phyloP scores from a whole-genome alignment of 2,797 vertebrate genomes.

The Octomys mimax region DNA sequence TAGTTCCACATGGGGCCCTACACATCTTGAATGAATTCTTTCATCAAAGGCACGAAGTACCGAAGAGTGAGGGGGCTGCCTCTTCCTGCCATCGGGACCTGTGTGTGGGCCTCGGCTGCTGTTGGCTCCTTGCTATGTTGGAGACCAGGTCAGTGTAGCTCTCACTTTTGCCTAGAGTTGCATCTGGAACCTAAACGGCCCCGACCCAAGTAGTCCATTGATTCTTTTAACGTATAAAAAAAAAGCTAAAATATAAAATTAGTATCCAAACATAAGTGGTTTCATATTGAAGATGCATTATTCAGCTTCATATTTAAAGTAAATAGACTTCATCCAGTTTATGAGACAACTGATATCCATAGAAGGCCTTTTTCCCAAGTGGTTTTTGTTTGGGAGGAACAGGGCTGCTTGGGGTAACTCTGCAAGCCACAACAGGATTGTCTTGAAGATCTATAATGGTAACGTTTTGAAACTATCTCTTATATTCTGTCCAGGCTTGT shows the following conservation, averaged over 20 bases:
- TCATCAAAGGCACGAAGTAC: background rate
- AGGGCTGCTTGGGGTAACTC: background rate
- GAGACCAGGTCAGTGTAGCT: background rate
- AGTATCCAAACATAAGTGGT: background rate
- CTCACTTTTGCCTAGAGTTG: background rate
- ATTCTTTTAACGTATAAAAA: background rate
- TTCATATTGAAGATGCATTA: background rate
- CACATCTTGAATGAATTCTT: background rate
- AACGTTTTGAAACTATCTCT: background rate
- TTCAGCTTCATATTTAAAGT: conserved; percentile 18
- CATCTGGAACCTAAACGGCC: background rate
- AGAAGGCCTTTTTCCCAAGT: background rate
- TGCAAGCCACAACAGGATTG: too few relatives aligned
- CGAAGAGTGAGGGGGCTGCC: background rate
- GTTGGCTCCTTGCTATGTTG: background rate
- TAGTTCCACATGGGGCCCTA: background rate
- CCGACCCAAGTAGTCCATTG: background rate
- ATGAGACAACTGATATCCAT: background rate
- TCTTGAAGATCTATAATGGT: background rate
- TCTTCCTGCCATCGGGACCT: background rate
- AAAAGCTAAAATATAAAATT: conserved; percentile 6
- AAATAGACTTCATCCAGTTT: background rate
- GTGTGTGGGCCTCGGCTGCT: background rate
- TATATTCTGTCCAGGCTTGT: background rate
- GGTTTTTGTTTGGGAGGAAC: background rate